phyloP scores from a whole-genome alignment of 2,888 invertebrate genomes.

The Pterostichus niger region DNA sequence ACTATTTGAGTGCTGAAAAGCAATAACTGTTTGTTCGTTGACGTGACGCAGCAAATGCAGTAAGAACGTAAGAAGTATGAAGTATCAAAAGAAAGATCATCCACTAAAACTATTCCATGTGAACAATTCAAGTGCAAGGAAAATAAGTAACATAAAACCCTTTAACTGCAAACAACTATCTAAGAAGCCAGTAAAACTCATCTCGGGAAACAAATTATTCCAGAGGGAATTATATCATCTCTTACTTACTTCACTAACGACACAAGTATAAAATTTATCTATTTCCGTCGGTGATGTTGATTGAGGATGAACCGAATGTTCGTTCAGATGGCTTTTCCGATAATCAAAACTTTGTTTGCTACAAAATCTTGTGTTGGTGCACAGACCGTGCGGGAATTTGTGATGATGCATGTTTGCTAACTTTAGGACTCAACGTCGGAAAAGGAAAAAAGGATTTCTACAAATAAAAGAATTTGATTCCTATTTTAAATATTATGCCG shows the following conservation, averaged over 20 bases:
- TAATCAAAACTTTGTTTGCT: conserved; percentile 58
- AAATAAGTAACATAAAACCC: conserved; percentile 59
- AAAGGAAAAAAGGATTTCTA: conserved; percentile 34
- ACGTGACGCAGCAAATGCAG: not conserved
- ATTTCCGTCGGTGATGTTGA: conserved; percentile 63
- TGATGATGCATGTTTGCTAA: conserved; percentile 48
- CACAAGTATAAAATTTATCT: conserved; percentile 65
- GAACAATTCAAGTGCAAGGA: conserved; percentile 28
- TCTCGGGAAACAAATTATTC: conserved; percentile 63
- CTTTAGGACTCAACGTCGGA: conserved; percentile 17
- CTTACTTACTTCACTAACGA: conserved; percentile 63
- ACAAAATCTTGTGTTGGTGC: conserved; percentile 47
- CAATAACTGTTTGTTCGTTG: conserved; percentile 33
- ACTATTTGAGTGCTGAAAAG: not conserved
- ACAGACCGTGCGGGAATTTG: conserved; percentile 42
- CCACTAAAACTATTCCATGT: conserved; percentile 7
- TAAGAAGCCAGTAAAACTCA: conserved; percentile 60
- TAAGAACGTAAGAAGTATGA: conserved; percentile 18
- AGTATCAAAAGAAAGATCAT: conserved; percentile 31
- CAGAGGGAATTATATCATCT: conserved; percentile 63
- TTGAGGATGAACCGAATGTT: conserved; percentile 50
- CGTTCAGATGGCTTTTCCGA: conserved; percentile 52
- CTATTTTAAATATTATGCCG: conserved; percentile 18
- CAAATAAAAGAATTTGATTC: conserved; percentile 48
- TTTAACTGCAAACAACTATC: conserved; percentile 60